These are phyloP conservation scores for Amiota minor DNA, from an alignment of 2,888 invertebrate genomes.

Conservation along the genomic window DNA sequence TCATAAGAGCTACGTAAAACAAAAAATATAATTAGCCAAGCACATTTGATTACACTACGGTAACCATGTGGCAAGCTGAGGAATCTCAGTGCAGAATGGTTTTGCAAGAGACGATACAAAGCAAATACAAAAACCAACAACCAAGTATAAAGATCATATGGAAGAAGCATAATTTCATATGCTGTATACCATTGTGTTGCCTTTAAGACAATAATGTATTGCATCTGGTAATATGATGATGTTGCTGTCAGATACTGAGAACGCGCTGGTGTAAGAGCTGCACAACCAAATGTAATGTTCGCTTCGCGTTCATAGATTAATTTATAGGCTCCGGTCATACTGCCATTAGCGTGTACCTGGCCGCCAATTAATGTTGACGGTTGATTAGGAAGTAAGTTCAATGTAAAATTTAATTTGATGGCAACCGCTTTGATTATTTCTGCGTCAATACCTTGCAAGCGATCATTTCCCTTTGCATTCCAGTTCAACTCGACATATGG, in stretches of 20 bases:
- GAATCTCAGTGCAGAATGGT: neutral
- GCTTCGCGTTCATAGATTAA: constrained; percentile 49
- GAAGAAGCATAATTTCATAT: constrained; percentile 56
- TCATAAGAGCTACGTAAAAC: constrained; percentile 56
- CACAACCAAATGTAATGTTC: constrained; percentile 50
- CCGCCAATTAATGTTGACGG: constrained; percentile 49
- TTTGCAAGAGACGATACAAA: constrained; percentile 18
- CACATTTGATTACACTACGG: constrained; percentile 21
- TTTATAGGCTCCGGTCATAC: constrained; percentile 47
- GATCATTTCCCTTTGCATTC: constrained; percentile 23
- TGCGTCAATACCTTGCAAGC: constrained; percentile 47
- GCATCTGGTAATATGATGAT: constrained; percentile 45
- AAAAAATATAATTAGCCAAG: constrained; percentile 44
- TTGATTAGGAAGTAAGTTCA: constrained; percentile 46
- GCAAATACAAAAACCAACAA: constrained; percentile 35
- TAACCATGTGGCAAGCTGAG: neutral
- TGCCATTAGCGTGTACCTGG: constrained; percentile 46
- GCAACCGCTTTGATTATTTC: constrained; percentile 46
- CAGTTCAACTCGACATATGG: constrained; percentile 46
- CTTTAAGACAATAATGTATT: constrained; percentile 45
- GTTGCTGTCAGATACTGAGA: constrained; percentile 41
- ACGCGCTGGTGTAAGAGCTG: constrained; percentile 49
- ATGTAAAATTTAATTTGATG: constrained; percentile 47
- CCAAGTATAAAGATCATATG: constrained; percentile 46
- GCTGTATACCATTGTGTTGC: constrained; percentile 36